Conservation (phyloP, 1,140 invertebrate species). For the Anastatus disparis region DNA sequence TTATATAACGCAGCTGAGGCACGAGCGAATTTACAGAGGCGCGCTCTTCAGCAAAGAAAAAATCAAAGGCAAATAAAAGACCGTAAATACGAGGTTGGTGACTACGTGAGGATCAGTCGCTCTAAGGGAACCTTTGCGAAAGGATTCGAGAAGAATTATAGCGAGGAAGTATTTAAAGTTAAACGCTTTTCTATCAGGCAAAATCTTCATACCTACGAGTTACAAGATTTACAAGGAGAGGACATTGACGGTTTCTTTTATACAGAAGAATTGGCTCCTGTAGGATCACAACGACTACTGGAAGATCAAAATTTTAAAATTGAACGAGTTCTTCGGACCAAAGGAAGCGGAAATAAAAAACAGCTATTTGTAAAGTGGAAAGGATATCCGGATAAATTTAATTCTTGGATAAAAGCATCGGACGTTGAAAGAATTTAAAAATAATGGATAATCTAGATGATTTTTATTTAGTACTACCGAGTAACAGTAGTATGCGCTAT, state of each 20-base stretch:
- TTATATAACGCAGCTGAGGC: constrained; percentile 8
- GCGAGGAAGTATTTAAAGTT: constrained; percentile 4
- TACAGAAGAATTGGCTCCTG: neutral
- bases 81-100: neutral
- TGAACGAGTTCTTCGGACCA: neutral
- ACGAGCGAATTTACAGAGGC: constrained; percentile 27
- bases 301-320: neutral
- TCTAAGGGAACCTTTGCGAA: constrained; percentile 20
- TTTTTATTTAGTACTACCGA: constrained; percentile 31
- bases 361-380: constrained; percentile 3
- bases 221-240: constrained; percentile 2
- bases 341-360: constrained; percentile 11
- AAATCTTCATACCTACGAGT: neutral
- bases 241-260: constrained; percentile 15
- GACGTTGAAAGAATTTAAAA: constrained; percentile 28
- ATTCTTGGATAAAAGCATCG: constrained; percentile 34
- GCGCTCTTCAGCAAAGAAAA: neutral
- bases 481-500: constrained; percentile 45
- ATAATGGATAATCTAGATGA: constrained; percentile 7
- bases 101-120: constrained; percentile 7
- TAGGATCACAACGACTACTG: neutral
- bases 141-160: constrained; percentile 33
- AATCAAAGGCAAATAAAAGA: neutral
- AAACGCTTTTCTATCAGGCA: neutral
- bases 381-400: constrained; percentile 8